phyloP scores from a whole-genome alignment of 2,888 invertebrate genomes.

The Drosophila borealis region DNA sequence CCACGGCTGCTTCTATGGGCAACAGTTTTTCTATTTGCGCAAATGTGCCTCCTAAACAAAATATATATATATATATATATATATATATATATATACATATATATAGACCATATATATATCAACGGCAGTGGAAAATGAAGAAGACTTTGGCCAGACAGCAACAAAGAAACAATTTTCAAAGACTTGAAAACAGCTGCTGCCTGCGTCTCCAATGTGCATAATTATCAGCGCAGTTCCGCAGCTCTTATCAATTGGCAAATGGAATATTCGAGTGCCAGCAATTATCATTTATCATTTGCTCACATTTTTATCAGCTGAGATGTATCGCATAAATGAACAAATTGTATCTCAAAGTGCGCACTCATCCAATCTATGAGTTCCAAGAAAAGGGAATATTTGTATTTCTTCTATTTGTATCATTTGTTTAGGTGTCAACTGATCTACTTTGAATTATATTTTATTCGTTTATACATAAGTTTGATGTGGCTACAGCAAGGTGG shows the following conservation, averaged over 20 bases:
- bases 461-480: background rate
- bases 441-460: background rate
- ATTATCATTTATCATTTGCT: slow-evolving; percentile 44
- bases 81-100: slow-evolving; percentile 6
- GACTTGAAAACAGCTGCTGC: slow-evolving; percentile 20
- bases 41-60: slow-evolving; percentile 32
- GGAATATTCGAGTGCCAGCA: slow-evolving; percentile 39
- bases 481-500: background rate
- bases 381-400: background rate
- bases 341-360: slow-evolving; percentile 21
- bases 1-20: slow-evolving; percentile 13
- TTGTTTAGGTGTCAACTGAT: background rate
- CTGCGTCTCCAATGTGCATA: slow-evolving; percentile 27
- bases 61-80: slow-evolving; percentile 9
- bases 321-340: slow-evolving; percentile 33
- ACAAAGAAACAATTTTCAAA: slow-evolving; percentile 28
- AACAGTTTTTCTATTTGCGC: slow-evolving; percentile 46
- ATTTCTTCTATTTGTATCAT: background rate
- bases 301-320: slow-evolving; percentile 26
- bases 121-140: slow-evolving; percentile 8
- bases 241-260: slow-evolving; percentile 55
- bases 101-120: slow-evolving; percentile 3
- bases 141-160: slow-evolving; percentile 11
- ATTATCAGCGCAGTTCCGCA: slow-evolving; percentile 34
- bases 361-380: background rate